These are phyloP conservation scores for Phocides pigmalion DNA, from an alignment of 1,140 invertebrate genomes.

Conservation along the genomic window DNA sequence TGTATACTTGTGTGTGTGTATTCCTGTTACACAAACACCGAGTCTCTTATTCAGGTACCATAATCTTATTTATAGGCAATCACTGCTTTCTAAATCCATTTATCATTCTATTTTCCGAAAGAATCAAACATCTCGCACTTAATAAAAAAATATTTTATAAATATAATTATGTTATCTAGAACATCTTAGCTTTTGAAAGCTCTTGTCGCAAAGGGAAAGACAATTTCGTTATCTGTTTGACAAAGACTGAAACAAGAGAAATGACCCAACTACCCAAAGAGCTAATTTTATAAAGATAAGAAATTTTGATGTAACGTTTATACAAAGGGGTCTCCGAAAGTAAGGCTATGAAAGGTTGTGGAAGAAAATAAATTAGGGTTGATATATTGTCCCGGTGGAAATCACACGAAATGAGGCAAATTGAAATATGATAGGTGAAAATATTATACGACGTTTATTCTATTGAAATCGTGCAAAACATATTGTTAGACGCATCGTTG, in stretches of 20 bases:
- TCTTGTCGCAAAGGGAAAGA: constrained; percentile 22
- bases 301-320: constrained; percentile 26
- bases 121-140: not conserved
- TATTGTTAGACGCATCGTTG: too few species aligned
- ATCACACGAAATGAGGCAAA: constrained; percentile 57
- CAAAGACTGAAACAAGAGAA: constrained; percentile 32
- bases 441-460: constrained; percentile 38
- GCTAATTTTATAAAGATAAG: constrained; percentile 34
- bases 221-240: constrained; percentile 30
- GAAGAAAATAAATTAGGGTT: constrained; percentile 75
- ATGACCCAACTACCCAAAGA: constrained; percentile 23
- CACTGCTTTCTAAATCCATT: too few species aligned
- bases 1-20: too few species aligned
- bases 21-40: too few species aligned
- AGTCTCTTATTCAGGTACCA: too few species aligned
- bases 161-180: not conserved
- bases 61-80: too few species aligned
- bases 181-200: constrained; percentile 3
- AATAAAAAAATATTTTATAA: not conserved
- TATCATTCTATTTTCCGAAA: too few species aligned
- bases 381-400: constrained; percentile 71
- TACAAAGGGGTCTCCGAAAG: constrained; percentile 35
- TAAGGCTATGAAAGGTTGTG: constrained; percentile 63
- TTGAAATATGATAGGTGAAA: constrained; percentile 65
- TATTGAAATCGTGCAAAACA: not conserved